Evolutionary conservation across 1,140 invertebrate genomes (phyloP).

Genomic region (Diprion similis): DNA sequence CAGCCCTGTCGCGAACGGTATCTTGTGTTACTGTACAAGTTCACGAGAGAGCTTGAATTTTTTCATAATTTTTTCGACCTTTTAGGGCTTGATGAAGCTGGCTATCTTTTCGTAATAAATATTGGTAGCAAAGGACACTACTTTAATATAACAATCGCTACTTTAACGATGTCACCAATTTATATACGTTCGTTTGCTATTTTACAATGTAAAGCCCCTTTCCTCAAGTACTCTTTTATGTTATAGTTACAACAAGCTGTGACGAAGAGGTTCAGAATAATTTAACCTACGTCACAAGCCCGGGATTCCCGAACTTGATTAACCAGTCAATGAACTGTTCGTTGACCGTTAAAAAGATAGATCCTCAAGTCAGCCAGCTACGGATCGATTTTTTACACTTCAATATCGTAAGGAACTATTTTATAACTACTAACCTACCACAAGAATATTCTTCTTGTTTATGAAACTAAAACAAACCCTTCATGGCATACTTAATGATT

Average conservation of each 20-base stretch:
- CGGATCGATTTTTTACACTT: constrained; percentile 83
- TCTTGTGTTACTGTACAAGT: too few species aligned
- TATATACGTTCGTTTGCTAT: neutral
- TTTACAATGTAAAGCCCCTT: neutral
- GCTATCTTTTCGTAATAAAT: too few species aligned
- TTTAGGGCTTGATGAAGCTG: too few species aligned
- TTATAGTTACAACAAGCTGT: constrained; percentile 76
- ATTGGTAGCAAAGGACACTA: too few species aligned
- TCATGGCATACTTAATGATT: constrained; percentile 32
- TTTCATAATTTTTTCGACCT: too few species aligned
- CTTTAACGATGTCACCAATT: too few species aligned
- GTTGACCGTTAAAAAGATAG: constrained; percentile 74
- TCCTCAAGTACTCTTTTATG: neutral
- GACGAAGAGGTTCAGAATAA: constrained; percentile 80
- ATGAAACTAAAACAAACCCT: neutral
- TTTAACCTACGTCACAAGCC: constrained; percentile 85
- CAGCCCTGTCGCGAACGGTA: too few species aligned
- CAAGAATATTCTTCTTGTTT: neutral
- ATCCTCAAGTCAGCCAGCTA: constrained; percentile 77
- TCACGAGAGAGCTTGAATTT: too few species aligned
- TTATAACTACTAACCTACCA: constrained; percentile 14
- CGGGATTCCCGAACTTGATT: constrained; percentile 78
- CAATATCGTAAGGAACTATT: constrained; percentile 70
- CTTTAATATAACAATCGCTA: too few species aligned
- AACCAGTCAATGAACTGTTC: constrained; percentile 71